Evolutionary conservation across 2,113 vertebrate genomes (phyloP), one percentile per base, ranked within the genome.

Genomic region (Amphiprion ocellaris): DNA sequence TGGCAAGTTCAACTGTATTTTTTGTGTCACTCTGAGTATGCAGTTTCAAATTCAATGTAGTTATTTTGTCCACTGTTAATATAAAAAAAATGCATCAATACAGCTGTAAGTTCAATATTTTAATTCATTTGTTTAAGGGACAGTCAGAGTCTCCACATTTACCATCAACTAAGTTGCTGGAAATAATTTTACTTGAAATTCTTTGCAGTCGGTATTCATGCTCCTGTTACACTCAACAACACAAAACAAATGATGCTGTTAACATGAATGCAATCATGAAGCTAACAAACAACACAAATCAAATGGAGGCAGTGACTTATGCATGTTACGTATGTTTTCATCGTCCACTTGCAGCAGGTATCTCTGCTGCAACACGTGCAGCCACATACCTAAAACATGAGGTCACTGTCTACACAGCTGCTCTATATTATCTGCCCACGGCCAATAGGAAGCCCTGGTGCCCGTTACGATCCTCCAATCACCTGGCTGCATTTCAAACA

Each of bases 371-470:
- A 67, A 84, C 83, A 69, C 23, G 55, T 90, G 88, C 53, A 76
- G 55, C 56, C 64, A 67, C 39, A 89, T 87, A 73, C 81, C 83
- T 87, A 74, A 83, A 70, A 79, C 64, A 72, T 91, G 81, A 91
- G 78, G 62, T 93, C 85, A 89, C 24, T n/a, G 62, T 65, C 54
- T 28, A n/a, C 47, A 84, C 82, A 92, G 81, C 88, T 92, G 89
- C 85, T 87, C 49, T n/a, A 14, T 49, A 72, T 89, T 76, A 84
- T 23, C 74, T 33, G 71, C 73, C 79, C 76, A 54, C 63, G 47
- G 44, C 70, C 50, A 61, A 61, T 41, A 50, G 5, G 50, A 73
- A 17, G 23, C 33, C 49, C 16, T 79, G 65, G 67, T 39, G 67
- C 62, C 50, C 56, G 56, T 65, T 44, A 23, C 69, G 23, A 46